Percentiles rank a stretch among this genome's conserved stretches.
phyloP scores from a whole-genome alignment of 2,888 invertebrate species.

The Galerucella calmariensis region DNA sequence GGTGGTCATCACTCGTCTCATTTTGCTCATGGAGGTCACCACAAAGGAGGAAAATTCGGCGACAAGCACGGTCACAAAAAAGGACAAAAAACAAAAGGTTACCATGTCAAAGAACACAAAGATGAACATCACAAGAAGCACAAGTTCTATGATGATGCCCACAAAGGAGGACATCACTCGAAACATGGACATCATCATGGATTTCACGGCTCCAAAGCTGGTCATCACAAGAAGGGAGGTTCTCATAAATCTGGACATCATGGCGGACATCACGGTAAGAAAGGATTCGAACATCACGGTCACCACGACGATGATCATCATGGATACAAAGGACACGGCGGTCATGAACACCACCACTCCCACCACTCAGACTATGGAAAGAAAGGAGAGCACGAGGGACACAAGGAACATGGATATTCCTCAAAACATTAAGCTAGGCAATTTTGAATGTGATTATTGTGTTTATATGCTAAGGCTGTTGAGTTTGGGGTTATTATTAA shows the following conservation, averaged over 20 bases:
- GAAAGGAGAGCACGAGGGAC: slow-evolving; percentile 81
- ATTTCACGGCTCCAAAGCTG: slow-evolving; percentile 80
- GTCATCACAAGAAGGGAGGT: slow-evolving; percentile 84
- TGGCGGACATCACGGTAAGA: slow-evolving; percentile 83
- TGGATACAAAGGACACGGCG: slow-evolving; percentile 83
- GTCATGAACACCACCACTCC: slow-evolving; percentile 81
- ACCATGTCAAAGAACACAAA: slow-evolving; percentile 87
- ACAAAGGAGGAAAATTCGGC: slow-evolving; percentile 83
- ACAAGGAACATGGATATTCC: slow-evolving; percentile 77
- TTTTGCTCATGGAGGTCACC: slow-evolving; percentile 80
- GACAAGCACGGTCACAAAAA: slow-evolving; percentile 88
- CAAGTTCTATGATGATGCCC: slow-evolving; percentile 89
- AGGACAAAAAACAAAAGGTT: slow-evolving; percentile 84
- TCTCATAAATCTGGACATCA: slow-evolving; percentile 83
- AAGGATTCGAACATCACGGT: slow-evolving; percentile 85
- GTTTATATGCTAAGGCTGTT: slow-evolving; percentile 19
- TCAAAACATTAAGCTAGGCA: slow-evolving; percentile 31
- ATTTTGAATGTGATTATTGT: slow-evolving; percentile 9
- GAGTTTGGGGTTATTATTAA: slow-evolving; percentile 26
- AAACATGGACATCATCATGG: slow-evolving; percentile 86
- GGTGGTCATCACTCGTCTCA: slow-evolving; percentile 81
- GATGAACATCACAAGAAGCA: slow-evolving; percentile 89
- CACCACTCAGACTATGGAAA: slow-evolving; percentile 83
- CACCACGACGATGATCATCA: slow-evolving; percentile 87
- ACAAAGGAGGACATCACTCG: slow-evolving; percentile 85